Base-by-base conservation (phyloP, 2,888 invertebrate genomes). In the Chymomyza caudatula region DNA sequence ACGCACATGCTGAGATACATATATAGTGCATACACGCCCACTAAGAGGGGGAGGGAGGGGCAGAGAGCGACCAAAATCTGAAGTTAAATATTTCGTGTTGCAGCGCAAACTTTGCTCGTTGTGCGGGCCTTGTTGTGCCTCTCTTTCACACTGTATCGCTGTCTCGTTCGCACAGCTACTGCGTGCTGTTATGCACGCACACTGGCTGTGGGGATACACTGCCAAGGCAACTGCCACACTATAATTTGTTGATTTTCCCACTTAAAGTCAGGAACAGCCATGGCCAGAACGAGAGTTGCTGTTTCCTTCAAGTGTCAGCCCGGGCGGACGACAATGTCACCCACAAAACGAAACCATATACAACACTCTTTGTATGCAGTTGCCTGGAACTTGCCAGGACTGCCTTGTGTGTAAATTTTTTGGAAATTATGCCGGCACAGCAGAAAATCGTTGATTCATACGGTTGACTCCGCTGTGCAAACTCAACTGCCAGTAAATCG, bases 201-300 rank as follows among this genome's bases (percentile, higher is more conserved):
- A 53, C 6, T 25, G 25, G 25, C 25, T 25, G n/a, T 55, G 55
- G 55, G 55, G 2, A 49, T 8, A 29, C 52, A n/a, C 44, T n/a
- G 65, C 59, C 69, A 73, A 68, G 67, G 75, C 68, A 78, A 17
- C 51, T 13, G 51, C 74, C 68, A 67, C 70, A 78, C 72, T 73
- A 75, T 84, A 86, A 86, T 82, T 87, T 86, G 86, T 88, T 87
- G 86, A 76, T 79, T 85, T 78, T 87, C 76, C 56, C 87, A 85
- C 83, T 88, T 87, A 81, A 85, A 87, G 79, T 77, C 81, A 73
- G 66, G 66, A 69, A 67, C 65, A 58, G 47, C 43, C 17, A 51
- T 19, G 20, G 44, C 19, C 55, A 44, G 49, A n/a, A 6, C n/a
- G 44, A 17, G 15, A 49, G 53, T 43, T 23, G 49, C 47, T 63